phyloP scores from a whole-genome alignment of 2,113 vertebrate genomes.

The Sitta europaea region DNA sequence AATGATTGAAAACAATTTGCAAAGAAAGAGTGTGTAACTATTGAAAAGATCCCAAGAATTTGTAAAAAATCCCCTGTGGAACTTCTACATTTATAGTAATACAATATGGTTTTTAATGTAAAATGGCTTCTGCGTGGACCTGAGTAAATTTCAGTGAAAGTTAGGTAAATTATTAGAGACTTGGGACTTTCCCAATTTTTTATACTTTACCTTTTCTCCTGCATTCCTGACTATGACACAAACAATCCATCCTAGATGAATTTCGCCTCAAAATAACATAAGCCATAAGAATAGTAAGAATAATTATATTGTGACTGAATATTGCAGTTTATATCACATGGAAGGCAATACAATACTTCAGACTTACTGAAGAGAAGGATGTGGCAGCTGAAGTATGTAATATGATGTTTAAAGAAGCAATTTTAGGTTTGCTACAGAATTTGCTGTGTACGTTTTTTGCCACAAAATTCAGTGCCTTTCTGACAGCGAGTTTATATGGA shows the following conservation, averaged over 20 bases:
- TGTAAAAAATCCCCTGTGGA: neutral
- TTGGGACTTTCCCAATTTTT: neutral
- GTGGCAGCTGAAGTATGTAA: neutral
- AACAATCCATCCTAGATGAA: neutral
- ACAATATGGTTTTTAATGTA: neutral
- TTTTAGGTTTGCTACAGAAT: neutral
- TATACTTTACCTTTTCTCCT: neutral
- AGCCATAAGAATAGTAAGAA: neutral
- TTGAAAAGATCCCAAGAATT: neutral
- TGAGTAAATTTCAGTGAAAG: neutral
- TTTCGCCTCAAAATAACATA: neutral
- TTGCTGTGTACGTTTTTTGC: neutral
- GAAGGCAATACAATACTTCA: neutral
- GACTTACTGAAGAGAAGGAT: neutral
- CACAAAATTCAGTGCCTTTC: neutral
- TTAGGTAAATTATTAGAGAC: neutral
- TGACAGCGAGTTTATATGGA: neutral
- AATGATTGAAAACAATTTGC: neutral
- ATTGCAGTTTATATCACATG: neutral
- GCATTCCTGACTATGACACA: neutral
- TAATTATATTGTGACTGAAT: neutral
- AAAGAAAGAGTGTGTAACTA: neutral
- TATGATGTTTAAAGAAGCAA: neutral
- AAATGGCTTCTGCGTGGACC: neutral
- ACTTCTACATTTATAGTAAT: neutral